Percentiles rank a stretch among this genome's conserved stretches.
phyloP scores from a whole-genome alignment of 2,797 vertebrate genomes.

The Pseudochirops cupreus region DNA sequence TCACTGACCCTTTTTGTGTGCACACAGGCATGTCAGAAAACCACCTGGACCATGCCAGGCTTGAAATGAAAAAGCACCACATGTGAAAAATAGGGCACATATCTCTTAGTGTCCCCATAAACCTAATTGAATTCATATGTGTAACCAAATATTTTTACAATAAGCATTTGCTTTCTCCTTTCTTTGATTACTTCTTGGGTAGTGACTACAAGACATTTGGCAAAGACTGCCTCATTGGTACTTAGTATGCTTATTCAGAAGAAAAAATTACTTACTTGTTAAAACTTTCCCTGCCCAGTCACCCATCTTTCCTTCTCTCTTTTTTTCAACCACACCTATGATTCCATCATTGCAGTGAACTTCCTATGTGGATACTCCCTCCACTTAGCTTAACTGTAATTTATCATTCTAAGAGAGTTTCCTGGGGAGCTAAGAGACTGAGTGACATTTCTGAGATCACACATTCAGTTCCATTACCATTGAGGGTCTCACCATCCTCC shows the following conservation, averaged over 20 bases:
- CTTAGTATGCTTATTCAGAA: background rate
- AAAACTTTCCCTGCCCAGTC: background rate
- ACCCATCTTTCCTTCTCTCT: background rate
- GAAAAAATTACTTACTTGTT: background rate
- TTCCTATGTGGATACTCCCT: background rate
- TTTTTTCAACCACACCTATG: background rate
- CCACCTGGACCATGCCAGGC: conserved; percentile 61
- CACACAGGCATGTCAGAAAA: conserved; percentile 58
- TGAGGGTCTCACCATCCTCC: too few species aligned
- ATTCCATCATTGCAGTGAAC: background rate
- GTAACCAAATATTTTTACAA: conserved; percentile 54
- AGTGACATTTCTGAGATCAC: background rate
- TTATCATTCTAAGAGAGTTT: background rate
- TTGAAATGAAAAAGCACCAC: conserved; percentile 67
- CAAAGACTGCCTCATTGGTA: background rate
- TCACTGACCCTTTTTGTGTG: conserved; percentile 63
- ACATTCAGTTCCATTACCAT: background rate
- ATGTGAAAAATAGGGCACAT: conserved; percentile 44
- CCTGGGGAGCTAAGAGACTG: background rate
- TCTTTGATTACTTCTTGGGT: background rate
- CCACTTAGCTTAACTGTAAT: background rate
- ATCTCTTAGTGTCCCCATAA: conserved; percentile 41
- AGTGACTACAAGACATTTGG: conserved; percentile 14
- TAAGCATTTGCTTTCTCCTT: conserved; percentile 6
- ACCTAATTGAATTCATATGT: conserved; percentile 72